A percentile compares a stretch with the other conserved stretches of the same genome.
Evolutionary conservation across 2,888 invertebrate genomes (phyloP).

Genomic region (Megalurothrips usitatus): DNA sequence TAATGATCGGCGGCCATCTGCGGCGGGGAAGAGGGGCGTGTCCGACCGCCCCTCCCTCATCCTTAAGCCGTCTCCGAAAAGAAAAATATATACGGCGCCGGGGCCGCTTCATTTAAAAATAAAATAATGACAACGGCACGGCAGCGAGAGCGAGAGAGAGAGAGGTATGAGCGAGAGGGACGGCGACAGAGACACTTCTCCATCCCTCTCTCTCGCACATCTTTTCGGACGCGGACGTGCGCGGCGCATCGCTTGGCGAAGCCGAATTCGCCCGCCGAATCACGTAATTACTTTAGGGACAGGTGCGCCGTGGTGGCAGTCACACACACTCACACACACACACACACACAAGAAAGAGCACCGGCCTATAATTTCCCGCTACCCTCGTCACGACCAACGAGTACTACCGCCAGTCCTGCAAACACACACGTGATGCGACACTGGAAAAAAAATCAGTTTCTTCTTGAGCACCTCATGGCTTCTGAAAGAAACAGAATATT

Average conservation of each 20-base stretch:
- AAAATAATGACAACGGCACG: neutral
- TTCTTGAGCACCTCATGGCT: too few relatives aligned
- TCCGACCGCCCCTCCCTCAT: too few relatives aligned
- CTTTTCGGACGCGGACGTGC: too few relatives aligned
- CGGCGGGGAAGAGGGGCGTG: neutral
- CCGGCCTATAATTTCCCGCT: slow-evolving; percentile 4
- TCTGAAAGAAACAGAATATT: too few relatives aligned
- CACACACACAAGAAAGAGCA: neutral
- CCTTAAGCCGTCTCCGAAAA: too few relatives aligned
- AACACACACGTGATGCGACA: too few relatives aligned
- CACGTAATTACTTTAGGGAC: slow-evolving; percentile 15
- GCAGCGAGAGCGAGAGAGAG: neutral
- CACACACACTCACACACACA: too few relatives aligned
- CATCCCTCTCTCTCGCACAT: too few relatives aligned
- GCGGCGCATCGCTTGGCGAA: neutral
- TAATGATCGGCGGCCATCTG: neutral
- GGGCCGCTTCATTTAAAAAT: neutral
- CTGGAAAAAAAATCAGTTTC: too few relatives aligned
- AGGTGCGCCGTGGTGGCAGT: neutral
- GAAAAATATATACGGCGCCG: too few relatives aligned
- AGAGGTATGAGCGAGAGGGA: neutral
- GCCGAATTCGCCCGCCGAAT: neutral
- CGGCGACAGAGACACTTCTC: neutral
- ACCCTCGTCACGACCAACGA: neutral
- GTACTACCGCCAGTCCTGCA: too few relatives aligned